A percentile compares a stretch with the other conserved stretches of the same genome.
Evolutionary conservation across 1,140 invertebrate species (phyloP).

Genomic region (Musca vetustissima): DNA sequence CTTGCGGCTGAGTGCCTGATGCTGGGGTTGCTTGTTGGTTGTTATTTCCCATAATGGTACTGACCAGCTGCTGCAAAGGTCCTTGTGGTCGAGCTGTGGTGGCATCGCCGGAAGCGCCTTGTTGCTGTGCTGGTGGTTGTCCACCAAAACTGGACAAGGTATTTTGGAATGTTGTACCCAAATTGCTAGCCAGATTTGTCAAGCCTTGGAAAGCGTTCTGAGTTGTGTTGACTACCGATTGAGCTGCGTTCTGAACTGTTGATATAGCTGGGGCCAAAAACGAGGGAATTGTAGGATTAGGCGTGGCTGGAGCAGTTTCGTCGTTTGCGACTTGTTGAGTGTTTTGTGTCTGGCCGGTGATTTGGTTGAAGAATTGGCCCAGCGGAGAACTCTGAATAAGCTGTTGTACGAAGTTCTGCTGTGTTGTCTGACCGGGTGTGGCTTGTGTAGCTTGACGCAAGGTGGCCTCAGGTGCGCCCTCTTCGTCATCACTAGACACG

Average conservation of each 20-base stretch:
- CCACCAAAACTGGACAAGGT: conserved; percentile 41
- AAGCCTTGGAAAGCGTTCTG: conserved; percentile 50
- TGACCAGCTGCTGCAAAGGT: conserved; percentile 48
- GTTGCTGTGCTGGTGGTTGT: conserved; percentile 30
- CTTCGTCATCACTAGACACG: not conserved
- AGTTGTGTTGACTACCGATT: conserved; percentile 45
- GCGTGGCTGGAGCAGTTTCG: conserved; percentile 32
- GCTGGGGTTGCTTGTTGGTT: conserved; percentile 35
- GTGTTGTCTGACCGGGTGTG: conserved; percentile 45
- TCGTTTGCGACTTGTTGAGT: conserved; percentile 28
- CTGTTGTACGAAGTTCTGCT: conserved; percentile 51
- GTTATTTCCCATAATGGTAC: conserved; percentile 42
- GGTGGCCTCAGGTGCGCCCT: not conserved
- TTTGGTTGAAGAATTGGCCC: conserved; percentile 48
- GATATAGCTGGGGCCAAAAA: conserved; percentile 51
- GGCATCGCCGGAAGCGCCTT: conserved; percentile 28
- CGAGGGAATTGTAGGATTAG: conserved; percentile 42
- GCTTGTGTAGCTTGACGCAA: conserved; percentile 47
- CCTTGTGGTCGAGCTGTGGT: conserved; percentile 47
- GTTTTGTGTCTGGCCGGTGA: conserved; percentile 32
- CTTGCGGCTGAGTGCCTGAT: conserved; percentile 25
- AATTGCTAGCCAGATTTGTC: conserved; percentile 47
- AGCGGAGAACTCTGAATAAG: conserved; percentile 50
- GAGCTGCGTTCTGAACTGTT: conserved; percentile 45
- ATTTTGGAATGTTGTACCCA: conserved; percentile 50